A percentile compares a stretch with the other conserved stretches of the same genome.
phyloP scores from a whole-genome alignment of 1,140 invertebrate species.

The Microplitis mediator region DNA sequence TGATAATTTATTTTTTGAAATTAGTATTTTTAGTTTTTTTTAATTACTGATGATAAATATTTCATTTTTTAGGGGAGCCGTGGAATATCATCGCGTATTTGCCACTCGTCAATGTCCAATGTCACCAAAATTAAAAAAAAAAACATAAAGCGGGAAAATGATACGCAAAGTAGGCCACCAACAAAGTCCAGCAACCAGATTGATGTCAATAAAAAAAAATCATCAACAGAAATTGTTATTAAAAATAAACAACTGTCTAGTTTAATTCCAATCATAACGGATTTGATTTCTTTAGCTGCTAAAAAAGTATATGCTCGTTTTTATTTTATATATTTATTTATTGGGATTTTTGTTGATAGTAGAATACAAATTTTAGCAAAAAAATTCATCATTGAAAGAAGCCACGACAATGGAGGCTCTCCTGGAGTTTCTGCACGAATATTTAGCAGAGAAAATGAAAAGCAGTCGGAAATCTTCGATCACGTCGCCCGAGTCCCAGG shows the following conservation, averaged over 20 bases:
- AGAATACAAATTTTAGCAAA: conserved; percentile 12
- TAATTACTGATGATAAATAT: not conserved
- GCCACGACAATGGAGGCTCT: conserved; percentile 30
- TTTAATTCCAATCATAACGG: conserved; percentile 50
- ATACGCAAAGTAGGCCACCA: conserved; percentile 7
- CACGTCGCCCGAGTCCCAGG: not conserved
- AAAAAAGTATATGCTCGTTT: conserved; percentile 38
- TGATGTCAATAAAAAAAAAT: conserved; percentile 1
- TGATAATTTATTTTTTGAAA: not conserved
- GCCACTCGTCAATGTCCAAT: not conserved
- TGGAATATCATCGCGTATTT: conserved; percentile 3
- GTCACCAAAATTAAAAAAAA: conserved; percentile 23
- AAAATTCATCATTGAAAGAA: conserved; percentile 11
- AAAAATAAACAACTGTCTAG: conserved; percentile 43
- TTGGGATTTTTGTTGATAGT: not conserved
- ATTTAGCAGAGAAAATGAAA: conserved; percentile 28
- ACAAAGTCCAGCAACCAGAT: conserved; percentile 19
- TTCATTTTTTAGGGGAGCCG: conserved; percentile 41
- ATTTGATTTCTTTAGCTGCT: conserved; percentile 44
- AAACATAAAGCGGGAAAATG: conserved; percentile 3
- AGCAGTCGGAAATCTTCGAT: not conserved
- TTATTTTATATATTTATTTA: not conserved
- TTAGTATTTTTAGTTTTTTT: not conserved
- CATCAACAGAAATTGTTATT: not conserved
- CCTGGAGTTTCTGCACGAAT: conserved; percentile 38